phyloP scores from a whole-genome alignment of 2,888 invertebrate species.

The Hoplodrina blanda region DNA sequence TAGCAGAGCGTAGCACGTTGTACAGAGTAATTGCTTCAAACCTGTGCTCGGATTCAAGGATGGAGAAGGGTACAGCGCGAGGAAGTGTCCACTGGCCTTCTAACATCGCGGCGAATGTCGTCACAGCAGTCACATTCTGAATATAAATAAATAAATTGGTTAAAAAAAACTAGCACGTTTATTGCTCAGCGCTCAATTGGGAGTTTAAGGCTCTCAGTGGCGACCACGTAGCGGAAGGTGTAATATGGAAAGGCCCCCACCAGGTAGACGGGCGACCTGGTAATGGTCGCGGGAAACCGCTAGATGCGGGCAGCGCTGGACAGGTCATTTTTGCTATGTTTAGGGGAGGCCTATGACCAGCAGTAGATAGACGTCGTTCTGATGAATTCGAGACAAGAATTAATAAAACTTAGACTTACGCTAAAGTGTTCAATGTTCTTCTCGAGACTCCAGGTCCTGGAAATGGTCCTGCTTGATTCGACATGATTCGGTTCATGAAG shows the following conservation, averaged over 20 bases:
- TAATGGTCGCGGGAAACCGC: too few relatives aligned
- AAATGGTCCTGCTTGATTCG: slow-evolving; percentile 86
- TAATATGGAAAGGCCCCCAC: too few relatives aligned
- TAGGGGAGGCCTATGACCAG: too few relatives aligned
- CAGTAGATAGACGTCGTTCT: too few relatives aligned
- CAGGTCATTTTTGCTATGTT: too few relatives aligned
- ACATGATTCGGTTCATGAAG: slow-evolving; percentile 91
- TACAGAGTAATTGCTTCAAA: slow-evolving; percentile 92
- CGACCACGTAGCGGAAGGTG: too few relatives aligned
- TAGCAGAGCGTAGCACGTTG: slow-evolving; percentile 92
- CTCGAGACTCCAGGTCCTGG: slow-evolving; percentile 87
- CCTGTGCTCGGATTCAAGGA: slow-evolving; percentile 89
- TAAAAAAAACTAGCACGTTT: neutral
- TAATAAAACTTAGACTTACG: slow-evolving; percentile 72
- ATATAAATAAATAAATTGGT: slow-evolving; percentile 48
- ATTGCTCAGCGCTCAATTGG: neutral
- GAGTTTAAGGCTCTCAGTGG: neutral
- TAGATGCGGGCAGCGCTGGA: too few relatives aligned
- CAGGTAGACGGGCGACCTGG: too few relatives aligned
- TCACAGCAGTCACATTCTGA: slow-evolving; percentile 89
- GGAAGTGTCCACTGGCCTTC: slow-evolving; percentile 89
- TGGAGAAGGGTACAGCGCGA: slow-evolving; percentile 90
- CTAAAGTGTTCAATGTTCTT: slow-evolving; percentile 87
- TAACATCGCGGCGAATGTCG: slow-evolving; percentile 89
- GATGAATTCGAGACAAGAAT: neutral